Percentiles rank a stretch among this genome's conserved stretches.
phyloP scores from a whole-genome alignment of 2,888 invertebrate genomes.

The Odontomyia ornata region DNA sequence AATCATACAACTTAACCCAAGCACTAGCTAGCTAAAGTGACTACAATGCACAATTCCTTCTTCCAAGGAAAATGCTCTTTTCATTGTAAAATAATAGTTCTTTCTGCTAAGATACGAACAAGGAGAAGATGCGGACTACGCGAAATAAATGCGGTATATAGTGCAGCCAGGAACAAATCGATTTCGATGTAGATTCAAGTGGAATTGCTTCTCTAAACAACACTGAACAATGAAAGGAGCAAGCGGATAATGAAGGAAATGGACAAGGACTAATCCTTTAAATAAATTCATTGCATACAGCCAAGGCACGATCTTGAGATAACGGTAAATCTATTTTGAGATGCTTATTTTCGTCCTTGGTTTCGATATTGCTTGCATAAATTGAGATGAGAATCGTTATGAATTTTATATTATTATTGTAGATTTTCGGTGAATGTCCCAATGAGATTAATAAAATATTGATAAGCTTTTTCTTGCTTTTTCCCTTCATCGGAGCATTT shows the following conservation, averaged over 20 bases:
- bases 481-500: too few relatives aligned
- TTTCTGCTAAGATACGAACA: background rate
- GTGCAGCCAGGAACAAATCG: background rate
- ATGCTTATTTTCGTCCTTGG: too few relatives aligned
- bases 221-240: background rate
- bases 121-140: background rate
- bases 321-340: too few relatives aligned
- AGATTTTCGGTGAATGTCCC: too few relatives aligned
- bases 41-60: background rate
- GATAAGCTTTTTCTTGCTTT: too few relatives aligned
- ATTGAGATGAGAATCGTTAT: too few relatives aligned
- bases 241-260: background rate
- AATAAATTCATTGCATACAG: background rate
- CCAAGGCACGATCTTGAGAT: background rate
- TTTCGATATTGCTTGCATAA: too few relatives aligned
- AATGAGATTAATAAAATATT: too few relatives aligned
- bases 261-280: slow-evolving; percentile 7
- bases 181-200: slow-evolving; percentile 6
- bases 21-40: background rate
- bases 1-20: background rate
- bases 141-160: background rate
- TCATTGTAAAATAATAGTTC: background rate
- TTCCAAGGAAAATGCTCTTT: background rate
- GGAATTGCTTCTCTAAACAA: background rate
- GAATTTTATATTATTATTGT: too few relatives aligned